Base-by-base conservation (phyloP, 2,888 invertebrate genomes). In the Lochmaea capreae region DNA sequence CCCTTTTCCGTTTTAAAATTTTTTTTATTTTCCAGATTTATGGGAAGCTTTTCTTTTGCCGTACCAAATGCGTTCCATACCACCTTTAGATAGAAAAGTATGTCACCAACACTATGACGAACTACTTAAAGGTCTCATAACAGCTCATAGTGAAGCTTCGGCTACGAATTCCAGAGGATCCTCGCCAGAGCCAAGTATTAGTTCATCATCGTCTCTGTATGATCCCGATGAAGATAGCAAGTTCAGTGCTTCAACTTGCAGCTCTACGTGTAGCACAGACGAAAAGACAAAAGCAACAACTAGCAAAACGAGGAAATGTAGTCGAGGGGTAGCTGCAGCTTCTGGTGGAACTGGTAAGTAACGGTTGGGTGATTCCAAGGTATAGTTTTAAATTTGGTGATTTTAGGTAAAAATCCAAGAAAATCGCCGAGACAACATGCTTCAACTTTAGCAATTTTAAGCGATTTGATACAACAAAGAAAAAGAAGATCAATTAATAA, bases 401-500 rank as follows among this genome's bases (percentile, higher is more conserved):
- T 88, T 46, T 62, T 79, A 72, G 90, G 90, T 63, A 88, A 88
- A 43, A 92, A 91, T 75, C 94, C 95, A 0, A 88, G 96, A 57
- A 96, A 96, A 84, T 95, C 95, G 0, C 96, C 96, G 0, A 89
- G 96, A 26, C 96, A 96, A 84, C 96, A 96, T 84, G 96, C 96
- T 0, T 95, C 95, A 0, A 96, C 96, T 0, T 86, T 95, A 74
- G 96, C 96, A 0, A 94, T 96, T 72, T 91, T 96, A 3, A 92
- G 93, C 57, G 92, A 92, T 69, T 86, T 93, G 26, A 87, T 92
- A 10, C 89, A 91, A 49, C 88, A 90, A 66, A 86, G 90, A 71
- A 89, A 88, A 79, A 84, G 87, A 75, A 79, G 89, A 88, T 79
- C 82, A 8, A 78, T 81, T 67, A 79, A 81, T 67, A 74, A 67